Evolutionary conservation across 2,113 vertebrate species (phyloP).

Genomic region (Trinectes maculatus): DNA sequence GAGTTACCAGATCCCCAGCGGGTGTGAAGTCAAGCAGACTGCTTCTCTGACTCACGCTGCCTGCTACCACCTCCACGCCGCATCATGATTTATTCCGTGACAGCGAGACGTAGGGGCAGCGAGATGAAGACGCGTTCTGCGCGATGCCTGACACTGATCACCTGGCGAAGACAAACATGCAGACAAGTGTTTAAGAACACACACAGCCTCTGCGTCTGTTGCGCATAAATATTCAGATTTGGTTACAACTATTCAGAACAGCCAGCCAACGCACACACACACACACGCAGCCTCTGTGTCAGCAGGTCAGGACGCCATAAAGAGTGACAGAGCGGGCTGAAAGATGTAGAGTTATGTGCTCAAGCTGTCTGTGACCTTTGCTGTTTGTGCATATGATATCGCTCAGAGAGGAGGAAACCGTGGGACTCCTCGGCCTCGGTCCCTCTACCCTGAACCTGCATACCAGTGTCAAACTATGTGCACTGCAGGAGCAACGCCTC

Average conservation of each 20-base stretch:
- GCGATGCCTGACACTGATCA: conserved; percentile 46
- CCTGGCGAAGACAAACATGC: conserved; percentile 20
- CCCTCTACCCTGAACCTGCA: conserved; percentile 44
- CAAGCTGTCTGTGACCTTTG: conserved; percentile 69
- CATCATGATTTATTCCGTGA: conserved; percentile 67
- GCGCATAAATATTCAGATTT: conserved; percentile 3
- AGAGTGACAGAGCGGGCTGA: conserved; percentile 59
- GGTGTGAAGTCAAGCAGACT: conserved; percentile 79
- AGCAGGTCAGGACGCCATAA: conserved; percentile 57
- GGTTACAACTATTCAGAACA: conserved; percentile 11
- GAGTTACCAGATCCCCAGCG: conserved; percentile 79
- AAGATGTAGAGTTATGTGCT: conserved; percentile 65
- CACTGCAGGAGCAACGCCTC: conserved; percentile 8
- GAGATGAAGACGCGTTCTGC: conserved; percentile 46
- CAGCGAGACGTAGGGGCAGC: conserved; percentile 36
- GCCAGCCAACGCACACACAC: conserved; percentile 18
- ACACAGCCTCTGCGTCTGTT: background rate
- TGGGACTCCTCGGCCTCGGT: conserved; percentile 22
- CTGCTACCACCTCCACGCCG: conserved; percentile 68
- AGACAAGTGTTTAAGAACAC: conserved; percentile 14
- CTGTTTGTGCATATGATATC: conserved; percentile 67
- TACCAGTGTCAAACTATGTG: conserved; percentile 20
- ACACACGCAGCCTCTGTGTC: conserved; percentile 35
- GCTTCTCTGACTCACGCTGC: conserved; percentile 71
- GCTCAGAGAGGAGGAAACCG: conserved; percentile 48